These are phyloP conservation scores for Taphrorychus bicolor DNA, from an alignment of 2,888 invertebrate genomes.

Conservation along the genomic window DNA sequence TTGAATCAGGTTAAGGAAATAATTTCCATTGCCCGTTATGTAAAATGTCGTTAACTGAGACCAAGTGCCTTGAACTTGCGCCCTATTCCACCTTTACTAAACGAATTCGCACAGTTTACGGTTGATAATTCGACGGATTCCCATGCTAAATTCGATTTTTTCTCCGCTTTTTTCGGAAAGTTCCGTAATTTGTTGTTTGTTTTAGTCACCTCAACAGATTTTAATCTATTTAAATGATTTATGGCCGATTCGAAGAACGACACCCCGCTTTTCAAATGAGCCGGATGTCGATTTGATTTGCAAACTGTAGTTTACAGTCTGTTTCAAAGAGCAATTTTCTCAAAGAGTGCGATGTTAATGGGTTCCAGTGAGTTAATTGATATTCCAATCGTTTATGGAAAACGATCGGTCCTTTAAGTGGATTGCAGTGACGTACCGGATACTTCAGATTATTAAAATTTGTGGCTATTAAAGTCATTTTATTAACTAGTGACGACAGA, in stretches of 20 bases:
- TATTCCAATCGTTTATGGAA: constrained; percentile 1
- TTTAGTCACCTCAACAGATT: no score
- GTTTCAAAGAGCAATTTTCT: neutral
- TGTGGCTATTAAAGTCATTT: no score
- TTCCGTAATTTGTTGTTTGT: neutral
- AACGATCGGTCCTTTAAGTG: neutral
- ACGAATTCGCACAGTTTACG: constrained; percentile 30
- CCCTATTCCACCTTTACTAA: constrained; percentile 18
- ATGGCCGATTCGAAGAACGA: no score
- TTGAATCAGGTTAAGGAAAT: constrained; percentile 18
- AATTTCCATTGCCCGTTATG: constrained; percentile 25
- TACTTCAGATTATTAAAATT: neutral
- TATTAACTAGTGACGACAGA: no score
- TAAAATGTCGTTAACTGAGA: constrained; percentile 31
- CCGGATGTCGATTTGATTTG: constrained; percentile 5
- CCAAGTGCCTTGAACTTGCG: constrained; percentile 33
- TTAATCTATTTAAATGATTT: no score
- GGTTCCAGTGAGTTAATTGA: neutral
- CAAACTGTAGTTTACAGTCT: neutral
- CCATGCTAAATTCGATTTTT: constrained; percentile 23
- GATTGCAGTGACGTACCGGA: neutral
- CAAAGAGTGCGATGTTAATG: constrained; percentile 5
- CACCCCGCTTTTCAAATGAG: no score
- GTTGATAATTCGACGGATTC: constrained; percentile 20
- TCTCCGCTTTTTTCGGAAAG: neutral